Evolutionary conservation across 2,797 vertebrate genomes (phyloP).

Genomic region (Limosa lapponica): DNA sequence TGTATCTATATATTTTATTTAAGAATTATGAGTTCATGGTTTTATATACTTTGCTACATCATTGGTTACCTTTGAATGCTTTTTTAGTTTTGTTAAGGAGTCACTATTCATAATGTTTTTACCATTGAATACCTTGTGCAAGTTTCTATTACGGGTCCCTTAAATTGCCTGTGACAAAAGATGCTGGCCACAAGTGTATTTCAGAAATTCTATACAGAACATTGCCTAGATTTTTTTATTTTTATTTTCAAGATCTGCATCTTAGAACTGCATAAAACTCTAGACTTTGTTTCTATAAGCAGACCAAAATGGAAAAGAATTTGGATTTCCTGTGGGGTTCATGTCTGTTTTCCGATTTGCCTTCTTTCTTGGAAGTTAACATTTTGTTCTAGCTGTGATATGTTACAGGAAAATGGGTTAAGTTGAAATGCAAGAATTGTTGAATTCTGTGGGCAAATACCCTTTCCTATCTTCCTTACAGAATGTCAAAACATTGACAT

Average conservation of each 20-base stretch:
- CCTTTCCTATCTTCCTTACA: neutral
- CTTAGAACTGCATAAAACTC: neutral
- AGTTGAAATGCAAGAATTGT: neutral
- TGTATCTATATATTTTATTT: neutral
- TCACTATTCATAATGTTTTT: neutral
- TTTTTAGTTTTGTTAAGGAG: neutral
- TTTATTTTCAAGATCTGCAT: neutral
- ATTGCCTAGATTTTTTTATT: neutral
- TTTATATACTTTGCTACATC: neutral
- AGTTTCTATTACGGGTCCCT: neutral
- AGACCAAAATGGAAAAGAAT: neutral
- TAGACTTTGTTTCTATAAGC: neutral
- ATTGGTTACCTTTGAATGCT: neutral
- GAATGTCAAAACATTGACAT: neutral
- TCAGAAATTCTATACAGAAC: neutral
- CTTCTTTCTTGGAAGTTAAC: neutral
- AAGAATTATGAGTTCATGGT: neutral
- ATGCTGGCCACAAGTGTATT: neutral
- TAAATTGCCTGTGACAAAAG: neutral
- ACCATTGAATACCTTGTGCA: neutral
- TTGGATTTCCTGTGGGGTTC: neutral
- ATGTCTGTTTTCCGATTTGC: neutral
- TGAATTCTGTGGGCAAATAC: neutral
- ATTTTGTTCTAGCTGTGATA: constrained; percentile 3
- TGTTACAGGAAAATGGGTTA: neutral